phyloP scores from a whole-genome alignment of 2,888 invertebrate species.

The Lasioglossum figueresi region DNA sequence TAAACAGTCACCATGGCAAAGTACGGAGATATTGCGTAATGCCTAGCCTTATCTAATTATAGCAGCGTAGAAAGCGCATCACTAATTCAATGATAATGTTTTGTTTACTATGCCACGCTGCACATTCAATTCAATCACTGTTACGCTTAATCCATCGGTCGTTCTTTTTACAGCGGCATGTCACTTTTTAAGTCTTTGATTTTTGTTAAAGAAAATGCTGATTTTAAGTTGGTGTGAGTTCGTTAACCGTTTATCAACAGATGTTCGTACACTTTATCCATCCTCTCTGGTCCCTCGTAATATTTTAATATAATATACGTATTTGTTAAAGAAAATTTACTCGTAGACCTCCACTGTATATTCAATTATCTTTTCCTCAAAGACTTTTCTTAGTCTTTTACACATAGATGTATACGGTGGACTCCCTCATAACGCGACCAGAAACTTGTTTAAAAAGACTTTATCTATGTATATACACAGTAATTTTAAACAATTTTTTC shows the following conservation, averaged over 20 bases:
- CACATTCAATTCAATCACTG: conserved; percentile 47
- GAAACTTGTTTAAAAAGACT: no score
- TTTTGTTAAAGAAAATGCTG: conserved; percentile 75
- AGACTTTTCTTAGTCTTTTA: conserved; percentile 5
- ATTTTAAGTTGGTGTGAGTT: conserved; percentile 78
- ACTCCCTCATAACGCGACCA: no score
- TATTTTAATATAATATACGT: not conserved
- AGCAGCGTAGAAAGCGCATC: conserved; percentile 59
- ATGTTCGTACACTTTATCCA: not conserved
- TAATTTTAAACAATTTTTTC: no score
- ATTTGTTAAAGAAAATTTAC: not conserved
- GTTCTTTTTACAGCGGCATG: conserved; percentile 66
- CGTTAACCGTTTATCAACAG: conserved; percentile 2
- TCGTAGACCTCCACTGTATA: conserved; percentile 6
- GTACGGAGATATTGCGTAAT: conserved; percentile 79
- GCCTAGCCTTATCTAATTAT: conserved; percentile 77
- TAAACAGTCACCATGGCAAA: conserved; percentile 81
- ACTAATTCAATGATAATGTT: conserved; percentile 70
- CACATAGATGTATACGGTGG: not conserved
- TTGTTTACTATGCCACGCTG: conserved; percentile 72
- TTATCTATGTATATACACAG: no score
- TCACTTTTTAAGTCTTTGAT: conserved; percentile 75
- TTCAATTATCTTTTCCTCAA: not conserved
- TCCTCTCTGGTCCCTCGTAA: not conserved
- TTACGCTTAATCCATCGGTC: conserved; percentile 33